Evolutionary conservation across 2,888 invertebrate species (phyloP), one percentile per base, ranked within the genome.

Genomic region (Drosophila formosana): DNA sequence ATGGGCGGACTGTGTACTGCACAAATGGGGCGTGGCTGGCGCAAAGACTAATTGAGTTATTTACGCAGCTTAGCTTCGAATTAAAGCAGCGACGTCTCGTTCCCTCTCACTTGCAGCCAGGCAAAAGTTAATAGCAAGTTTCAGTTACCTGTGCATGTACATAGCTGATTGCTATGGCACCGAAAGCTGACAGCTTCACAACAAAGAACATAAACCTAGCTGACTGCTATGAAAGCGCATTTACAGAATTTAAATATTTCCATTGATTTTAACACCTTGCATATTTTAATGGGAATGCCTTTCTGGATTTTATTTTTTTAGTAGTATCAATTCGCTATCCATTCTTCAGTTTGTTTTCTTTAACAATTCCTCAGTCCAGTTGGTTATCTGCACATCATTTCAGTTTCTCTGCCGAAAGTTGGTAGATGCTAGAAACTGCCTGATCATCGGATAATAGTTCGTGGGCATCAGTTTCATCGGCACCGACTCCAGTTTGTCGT

Each of bases 1-100:
- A 25, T n/a, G 11, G 26, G 41, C 39, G 41, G 9, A 6, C 9
- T 18, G 18, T 47, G 18, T 18, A 18, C 43, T 50, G 28, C 46
- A 30, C 45, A 47, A 67, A 56, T 43, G 53, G 75, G 67, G 67
- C 49, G 72, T 75, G 66, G 66, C 69, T 39, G 47, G 50, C 28
- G 61, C 49, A 52, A 57, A 60, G 72, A 80, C 70, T 85, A 82
- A 85, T 85, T 82, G 83, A 82, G 82, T 82, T 82, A 85, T 82
- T 82, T 78, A 72, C 66, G 57, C 64, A 82, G 67, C 71, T 80
- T 74, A 76, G 69, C 83, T 76, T 39, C 56, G 53, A 75, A 67
- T 75, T 63, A 57, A 52, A 32, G 56, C 51, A 32, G 52, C 25
- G 18, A 28, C 43, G 6, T 32, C 43, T 49, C 34, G 4, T 5